phyloP scores from a whole-genome alignment of 2,797 vertebrate species.

The Anas capensis region DNA sequence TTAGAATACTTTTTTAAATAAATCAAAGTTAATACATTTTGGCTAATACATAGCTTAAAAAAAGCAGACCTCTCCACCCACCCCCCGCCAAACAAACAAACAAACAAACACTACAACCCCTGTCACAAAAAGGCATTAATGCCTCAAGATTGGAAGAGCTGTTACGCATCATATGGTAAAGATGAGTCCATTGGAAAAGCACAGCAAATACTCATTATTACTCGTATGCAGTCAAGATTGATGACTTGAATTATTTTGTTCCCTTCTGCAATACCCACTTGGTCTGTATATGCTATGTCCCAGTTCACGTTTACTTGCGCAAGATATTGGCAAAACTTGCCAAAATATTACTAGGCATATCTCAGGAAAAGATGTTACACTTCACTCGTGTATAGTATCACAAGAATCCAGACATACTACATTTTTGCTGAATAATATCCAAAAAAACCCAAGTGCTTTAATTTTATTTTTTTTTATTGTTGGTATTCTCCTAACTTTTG shows the following conservation, averaged over 20 bases:
- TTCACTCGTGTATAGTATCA: background rate
- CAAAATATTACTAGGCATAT: background rate
- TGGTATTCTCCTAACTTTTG: background rate
- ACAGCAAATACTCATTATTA: background rate
- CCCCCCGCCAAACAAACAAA: background rate
- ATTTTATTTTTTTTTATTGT: background rate
- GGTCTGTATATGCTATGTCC: background rate
- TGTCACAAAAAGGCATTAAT: background rate
- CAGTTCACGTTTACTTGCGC: background rate
- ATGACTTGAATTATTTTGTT: background rate
- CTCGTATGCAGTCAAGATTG: background rate
- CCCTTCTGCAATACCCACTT: background rate
- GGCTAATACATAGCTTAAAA: background rate
- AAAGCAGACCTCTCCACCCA: background rate
- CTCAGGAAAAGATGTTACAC: background rate
- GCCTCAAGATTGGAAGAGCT: background rate
- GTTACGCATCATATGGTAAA: background rate
- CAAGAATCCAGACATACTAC: background rate
- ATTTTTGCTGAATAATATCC: background rate
- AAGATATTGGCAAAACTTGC: background rate
- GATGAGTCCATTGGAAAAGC: background rate
- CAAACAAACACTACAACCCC: background rate
- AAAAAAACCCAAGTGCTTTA: background rate
- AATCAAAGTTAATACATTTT: background rate
- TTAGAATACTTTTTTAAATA: background rate